A percentile compares a stretch with the other conserved stretches of the same genome.
These are phyloP conservation scores for Eumaeus atala DNA, from an alignment of 1,140 invertebrate species.

Conservation along the genomic window DNA sequence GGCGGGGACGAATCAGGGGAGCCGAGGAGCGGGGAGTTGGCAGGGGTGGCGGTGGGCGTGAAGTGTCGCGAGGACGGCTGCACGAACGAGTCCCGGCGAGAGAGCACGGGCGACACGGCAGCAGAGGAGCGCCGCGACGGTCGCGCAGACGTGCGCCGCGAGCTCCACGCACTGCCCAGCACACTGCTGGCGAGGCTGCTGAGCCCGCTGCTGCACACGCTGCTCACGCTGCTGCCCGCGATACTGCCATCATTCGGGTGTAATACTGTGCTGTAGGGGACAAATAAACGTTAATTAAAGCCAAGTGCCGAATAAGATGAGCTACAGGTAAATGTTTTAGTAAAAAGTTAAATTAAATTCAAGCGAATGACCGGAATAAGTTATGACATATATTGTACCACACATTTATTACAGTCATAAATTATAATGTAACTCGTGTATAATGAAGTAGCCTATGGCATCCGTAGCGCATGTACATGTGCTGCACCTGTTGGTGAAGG, in stretches of 20 bases:
- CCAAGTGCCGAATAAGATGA: not conserved
- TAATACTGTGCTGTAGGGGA: conserved; percentile 80
- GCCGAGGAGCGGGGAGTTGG: conserved; percentile 61
- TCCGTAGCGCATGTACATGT: too few relatives aligned
- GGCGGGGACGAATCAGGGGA: conserved; percentile 82
- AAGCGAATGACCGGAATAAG: too few relatives aligned
- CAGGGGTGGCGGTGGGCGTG: conserved; percentile 76
- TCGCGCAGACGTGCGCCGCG: conserved; percentile 56
- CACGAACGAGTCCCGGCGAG: conserved; percentile 74
- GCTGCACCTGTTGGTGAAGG: conserved; percentile 84
- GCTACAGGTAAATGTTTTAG: too few relatives aligned
- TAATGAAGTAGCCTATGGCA: too few relatives aligned
- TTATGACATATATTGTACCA: too few relatives aligned
- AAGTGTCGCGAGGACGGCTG: conserved; percentile 69
- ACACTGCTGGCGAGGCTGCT: conserved; percentile 76
- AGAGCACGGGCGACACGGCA: conserved; percentile 73
- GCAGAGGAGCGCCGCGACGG: conserved; percentile 77
- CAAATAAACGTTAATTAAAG: conserved; percentile 11
- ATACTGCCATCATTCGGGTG: conserved; percentile 88
- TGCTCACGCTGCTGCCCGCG: conserved; percentile 75
- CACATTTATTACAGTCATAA: too few relatives aligned
- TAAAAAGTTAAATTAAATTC: too few relatives aligned
- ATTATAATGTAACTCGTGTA: too few relatives aligned
- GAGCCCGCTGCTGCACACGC: conserved; percentile 74
- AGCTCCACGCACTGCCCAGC: conserved; percentile 72